phyloP scores from a whole-genome alignment of 2,797 vertebrate species.

The Enteromius mattozi region DNA sequence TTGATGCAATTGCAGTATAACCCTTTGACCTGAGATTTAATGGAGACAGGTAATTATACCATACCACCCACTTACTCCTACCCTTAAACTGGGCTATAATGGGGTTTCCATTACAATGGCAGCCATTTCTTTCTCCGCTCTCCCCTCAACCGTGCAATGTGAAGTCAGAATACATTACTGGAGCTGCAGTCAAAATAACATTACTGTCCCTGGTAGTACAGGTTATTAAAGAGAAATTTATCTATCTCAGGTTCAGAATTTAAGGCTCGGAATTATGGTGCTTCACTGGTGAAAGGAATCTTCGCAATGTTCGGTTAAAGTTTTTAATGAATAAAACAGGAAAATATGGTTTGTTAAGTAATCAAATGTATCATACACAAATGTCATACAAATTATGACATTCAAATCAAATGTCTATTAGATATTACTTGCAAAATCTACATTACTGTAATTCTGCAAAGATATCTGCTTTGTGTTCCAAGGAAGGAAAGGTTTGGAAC shows the following conservation, averaged over 20 bases:
- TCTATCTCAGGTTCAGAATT: constrained; percentile 37
- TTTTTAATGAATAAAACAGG: not conserved
- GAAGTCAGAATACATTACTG: constrained; percentile 60
- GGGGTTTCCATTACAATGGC: constrained; percentile 61
- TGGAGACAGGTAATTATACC: constrained; percentile 59
- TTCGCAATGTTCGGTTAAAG: not conserved
- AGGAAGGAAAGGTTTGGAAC: not conserved
- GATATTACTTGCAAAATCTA: not conserved
- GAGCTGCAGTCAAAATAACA: constrained; percentile 59
- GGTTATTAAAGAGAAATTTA: constrained; percentile 51
- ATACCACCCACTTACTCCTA: constrained; percentile 61
- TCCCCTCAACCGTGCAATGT: constrained; percentile 51
- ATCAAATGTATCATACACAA: not conserved
- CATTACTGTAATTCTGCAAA: not conserved
- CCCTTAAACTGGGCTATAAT: constrained; percentile 62
- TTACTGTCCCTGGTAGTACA: constrained; percentile 53
- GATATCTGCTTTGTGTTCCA: not conserved
- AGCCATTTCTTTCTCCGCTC: constrained; percentile 57
- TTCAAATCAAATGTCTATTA: not conserved
- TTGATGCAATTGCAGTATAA: constrained; percentile 62
- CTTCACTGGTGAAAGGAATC: constrained; percentile 28
- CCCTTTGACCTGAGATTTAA: constrained; percentile 57
- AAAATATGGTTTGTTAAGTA: not conserved
- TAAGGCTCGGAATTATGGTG: not conserved
- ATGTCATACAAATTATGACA: not conserved